Percentiles rank a stretch among this genome's conserved stretches.
Evolutionary conservation across 2,797 vertebrate genomes (phyloP).

Genomic region (Betta splendens): DNA sequence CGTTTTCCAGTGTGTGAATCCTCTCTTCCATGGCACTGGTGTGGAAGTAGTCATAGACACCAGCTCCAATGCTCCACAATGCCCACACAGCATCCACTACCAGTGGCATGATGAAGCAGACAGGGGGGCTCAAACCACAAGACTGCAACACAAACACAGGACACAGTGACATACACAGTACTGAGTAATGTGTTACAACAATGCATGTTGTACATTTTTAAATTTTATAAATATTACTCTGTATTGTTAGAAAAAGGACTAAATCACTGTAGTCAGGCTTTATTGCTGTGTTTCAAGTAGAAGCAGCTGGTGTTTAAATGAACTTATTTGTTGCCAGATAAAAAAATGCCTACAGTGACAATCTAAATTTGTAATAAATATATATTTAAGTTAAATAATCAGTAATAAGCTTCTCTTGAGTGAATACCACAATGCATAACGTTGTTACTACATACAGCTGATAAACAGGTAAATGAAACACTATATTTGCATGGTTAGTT

Average conservation of each 20-base stretch:
- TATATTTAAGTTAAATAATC: background rate
- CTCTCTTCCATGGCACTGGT: slow-evolving; percentile 85
- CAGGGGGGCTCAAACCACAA: slow-evolving; percentile 18
- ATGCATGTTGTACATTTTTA: no score
- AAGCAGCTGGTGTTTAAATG: no score
- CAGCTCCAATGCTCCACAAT: slow-evolving; percentile 81
- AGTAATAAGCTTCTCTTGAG: background rate
- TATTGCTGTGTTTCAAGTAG: no score
- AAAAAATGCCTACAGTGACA: no score
- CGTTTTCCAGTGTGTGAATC: slow-evolving; percentile 81
- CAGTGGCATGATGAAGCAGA: slow-evolving; percentile 70
- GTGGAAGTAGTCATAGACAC: slow-evolving; percentile 84
- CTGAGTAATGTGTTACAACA: no score
- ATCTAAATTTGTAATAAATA: no score
- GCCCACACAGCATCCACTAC: slow-evolving; percentile 81
- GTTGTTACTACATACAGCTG: background rate
- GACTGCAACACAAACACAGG: slow-evolving; percentile 17
- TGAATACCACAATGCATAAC: background rate
- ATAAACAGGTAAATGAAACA: background rate
- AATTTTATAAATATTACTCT: no score
- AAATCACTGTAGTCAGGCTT: no score
- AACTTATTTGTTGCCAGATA: no score
- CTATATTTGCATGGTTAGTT: background rate
- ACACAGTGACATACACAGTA: background rate
- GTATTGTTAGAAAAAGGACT: no score